A percentile compares a stretch with the other conserved stretches of the same genome.
phyloP scores from a whole-genome alignment of 2,888 invertebrate genomes.

The Parthenolecanium corni region DNA sequence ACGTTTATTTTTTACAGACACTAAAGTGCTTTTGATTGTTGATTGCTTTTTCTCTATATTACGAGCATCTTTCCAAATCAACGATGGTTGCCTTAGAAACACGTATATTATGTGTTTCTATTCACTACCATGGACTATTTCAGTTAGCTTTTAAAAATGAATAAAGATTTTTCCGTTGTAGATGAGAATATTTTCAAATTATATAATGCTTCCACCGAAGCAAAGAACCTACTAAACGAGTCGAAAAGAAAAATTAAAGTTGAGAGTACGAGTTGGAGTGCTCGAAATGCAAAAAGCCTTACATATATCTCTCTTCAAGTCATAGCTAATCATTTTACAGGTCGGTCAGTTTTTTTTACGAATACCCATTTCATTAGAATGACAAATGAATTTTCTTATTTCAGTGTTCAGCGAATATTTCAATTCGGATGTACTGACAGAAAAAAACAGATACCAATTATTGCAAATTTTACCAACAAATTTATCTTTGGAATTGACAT shows the following conservation, averaged over 20 bases:
- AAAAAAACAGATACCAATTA: conserved; percentile 1
- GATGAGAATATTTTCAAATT: conserved; percentile 10
- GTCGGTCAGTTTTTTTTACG: background rate
- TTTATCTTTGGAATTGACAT: conserved; percentile 17
- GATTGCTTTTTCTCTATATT: no score
- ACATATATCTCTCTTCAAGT: background rate
- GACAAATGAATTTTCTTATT: background rate
- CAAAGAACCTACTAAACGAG: conserved; percentile 4
- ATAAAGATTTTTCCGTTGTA: background rate
- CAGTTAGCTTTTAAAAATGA: background rate
- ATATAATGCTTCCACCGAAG: conserved; percentile 3
- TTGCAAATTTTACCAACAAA: conserved; percentile 17
- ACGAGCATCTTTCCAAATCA: no score
- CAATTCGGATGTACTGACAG: background rate
- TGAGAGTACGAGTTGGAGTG: background rate
- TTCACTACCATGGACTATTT: no score
- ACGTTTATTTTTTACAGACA: no score
- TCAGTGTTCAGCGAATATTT: conserved; percentile 6
- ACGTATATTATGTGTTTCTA: no score
- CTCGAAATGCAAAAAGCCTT: background rate
- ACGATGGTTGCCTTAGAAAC: no score
- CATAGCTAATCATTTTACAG: conserved; percentile 5
- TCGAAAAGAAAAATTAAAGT: conserved; percentile 10
- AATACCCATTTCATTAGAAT: background rate
- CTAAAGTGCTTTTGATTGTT: no score